Evolutionary conservation across 2,888 invertebrate genomes (phyloP).

Genomic region (Agrilus biguttatus): DNA sequence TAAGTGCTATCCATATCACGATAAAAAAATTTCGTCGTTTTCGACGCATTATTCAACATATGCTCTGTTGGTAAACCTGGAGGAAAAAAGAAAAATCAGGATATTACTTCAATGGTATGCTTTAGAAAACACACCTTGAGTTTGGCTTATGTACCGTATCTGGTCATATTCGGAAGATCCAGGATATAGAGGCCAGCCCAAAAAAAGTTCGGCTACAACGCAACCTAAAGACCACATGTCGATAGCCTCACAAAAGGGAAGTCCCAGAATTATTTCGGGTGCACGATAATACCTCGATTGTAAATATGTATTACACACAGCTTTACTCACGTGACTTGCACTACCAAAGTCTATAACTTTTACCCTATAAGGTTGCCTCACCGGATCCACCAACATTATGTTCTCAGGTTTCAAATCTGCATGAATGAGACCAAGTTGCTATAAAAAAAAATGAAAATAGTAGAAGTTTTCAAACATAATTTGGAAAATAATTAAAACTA

Average conservation of each 20-base stretch:
- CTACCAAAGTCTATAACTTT: conserved; percentile 99
- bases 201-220: conserved; percentile 96
- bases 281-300: conserved; percentile 98
- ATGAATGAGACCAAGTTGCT: conserved; percentile 98
- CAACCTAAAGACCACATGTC: conserved; percentile 99
- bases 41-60: conserved; percentile 94
- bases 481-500: background rate
- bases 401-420: conserved; percentile 99
- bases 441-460: conserved; percentile 22
- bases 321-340: conserved; percentile 98
- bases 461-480: background rate
- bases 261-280: conserved; percentile 90
- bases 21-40: conserved; percentile 97
- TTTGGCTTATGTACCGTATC: conserved; percentile 71
- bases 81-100: conserved; percentile 1
- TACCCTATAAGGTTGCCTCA: conserved; percentile 93
- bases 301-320: conserved; percentile 97
- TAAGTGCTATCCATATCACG: conserved; percentile 85
- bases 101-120: background rate
- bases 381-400: conserved; percentile 99
- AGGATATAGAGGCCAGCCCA: conserved; percentile 99
- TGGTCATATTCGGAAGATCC: conserved; percentile 99
- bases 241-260: conserved; percentile 98
- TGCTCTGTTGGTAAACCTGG: conserved; percentile 91
- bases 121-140: conserved; percentile 34